Percentiles rank a stretch among this genome's conserved stretches.
These are phyloP conservation scores for Leucoma salicis DNA, from an alignment of 2,888 invertebrate species.

Conservation along the genomic window DNA sequence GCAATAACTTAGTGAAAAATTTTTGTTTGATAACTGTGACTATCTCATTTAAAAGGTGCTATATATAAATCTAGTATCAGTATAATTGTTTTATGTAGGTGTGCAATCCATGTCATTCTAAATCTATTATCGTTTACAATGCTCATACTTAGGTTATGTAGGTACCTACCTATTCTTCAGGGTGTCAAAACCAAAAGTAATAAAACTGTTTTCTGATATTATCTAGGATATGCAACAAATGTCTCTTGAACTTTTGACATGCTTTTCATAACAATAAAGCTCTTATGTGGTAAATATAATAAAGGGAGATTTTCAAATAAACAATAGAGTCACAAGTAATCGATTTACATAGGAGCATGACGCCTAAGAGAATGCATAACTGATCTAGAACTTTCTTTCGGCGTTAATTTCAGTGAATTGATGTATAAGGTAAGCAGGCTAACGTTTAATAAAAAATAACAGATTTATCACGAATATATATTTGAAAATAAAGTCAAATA, in stretches of 20 bases:
- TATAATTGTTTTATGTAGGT: too few relatives aligned
- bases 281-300: neutral
- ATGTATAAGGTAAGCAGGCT: slow-evolving; percentile 33
- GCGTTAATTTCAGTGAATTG: slow-evolving; percentile 14
- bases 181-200: too few relatives aligned
- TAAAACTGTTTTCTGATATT: too few relatives aligned
- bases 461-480: slow-evolving; percentile 31
- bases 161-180: too few relatives aligned
- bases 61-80: too few relatives aligned
- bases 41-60: too few relatives aligned
- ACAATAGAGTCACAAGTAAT: slow-evolving; percentile 36
- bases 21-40: too few relatives aligned
- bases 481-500: slow-evolving; percentile 21
- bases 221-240: neutral
- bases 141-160: too few relatives aligned
- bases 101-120: too few relatives aligned
- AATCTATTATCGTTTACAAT: too few relatives aligned
- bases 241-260: slow-evolving; percentile 14
- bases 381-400: slow-evolving; percentile 64
- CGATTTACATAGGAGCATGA: slow-evolving; percentile 23
- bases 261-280: slow-evolving; percentile 4
- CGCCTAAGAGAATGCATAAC: slow-evolving; percentile 28
- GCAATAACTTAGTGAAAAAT: too few relatives aligned
- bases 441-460: slow-evolving; percentile 39
- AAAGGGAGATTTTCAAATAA: slow-evolving; percentile 4